phyloP scores from a whole-genome alignment of 35 echinoderm and acorn worm species.

The Apostichopus japonicus region DNA sequence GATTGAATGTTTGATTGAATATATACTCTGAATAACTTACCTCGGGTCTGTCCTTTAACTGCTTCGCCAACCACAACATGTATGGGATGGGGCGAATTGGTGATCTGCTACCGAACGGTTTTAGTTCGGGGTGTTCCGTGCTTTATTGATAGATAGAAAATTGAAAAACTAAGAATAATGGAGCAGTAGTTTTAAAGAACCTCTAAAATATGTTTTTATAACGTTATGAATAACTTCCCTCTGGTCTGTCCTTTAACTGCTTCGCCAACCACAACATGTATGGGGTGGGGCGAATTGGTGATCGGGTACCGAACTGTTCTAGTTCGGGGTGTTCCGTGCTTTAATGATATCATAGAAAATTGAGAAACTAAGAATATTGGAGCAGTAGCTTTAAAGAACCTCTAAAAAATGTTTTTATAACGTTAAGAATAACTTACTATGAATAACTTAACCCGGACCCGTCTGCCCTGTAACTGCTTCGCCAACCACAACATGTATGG shows the following conservation, averaged over 20 bases:
- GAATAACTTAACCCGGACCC: too few species aligned
- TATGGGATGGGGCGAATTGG: not conserved
- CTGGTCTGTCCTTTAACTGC: constrained; percentile 49
- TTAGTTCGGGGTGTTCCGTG: constrained; percentile 76
- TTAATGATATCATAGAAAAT: too few species aligned
- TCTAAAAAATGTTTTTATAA: too few species aligned
- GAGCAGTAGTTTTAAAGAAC: too few species aligned
- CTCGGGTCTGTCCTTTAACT: too few species aligned
- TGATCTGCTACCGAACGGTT: constrained; percentile 53
- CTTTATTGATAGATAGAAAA: constrained; percentile 54
- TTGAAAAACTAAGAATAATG: too few species aligned
- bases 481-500: constrained; percentile 70
- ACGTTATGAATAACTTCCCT: too few species aligned
- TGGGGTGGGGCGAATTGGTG: too few species aligned
- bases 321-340: constrained; percentile 80
- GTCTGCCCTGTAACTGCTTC: constrained; percentile 56
- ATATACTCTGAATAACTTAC: too few species aligned
- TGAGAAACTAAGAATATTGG: not conserved
- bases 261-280: constrained; percentile 72
- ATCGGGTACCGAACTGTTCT: constrained; percentile 47
- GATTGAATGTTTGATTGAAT: too few species aligned
- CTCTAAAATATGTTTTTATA: too few species aligned
- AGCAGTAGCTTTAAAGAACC: not conserved
- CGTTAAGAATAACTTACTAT: too few species aligned
- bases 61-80: constrained; percentile 66